Evolutionary conservation across 2,888 invertebrate genomes (phyloP).

Genomic region (Dastarcus helophoroides): DNA sequence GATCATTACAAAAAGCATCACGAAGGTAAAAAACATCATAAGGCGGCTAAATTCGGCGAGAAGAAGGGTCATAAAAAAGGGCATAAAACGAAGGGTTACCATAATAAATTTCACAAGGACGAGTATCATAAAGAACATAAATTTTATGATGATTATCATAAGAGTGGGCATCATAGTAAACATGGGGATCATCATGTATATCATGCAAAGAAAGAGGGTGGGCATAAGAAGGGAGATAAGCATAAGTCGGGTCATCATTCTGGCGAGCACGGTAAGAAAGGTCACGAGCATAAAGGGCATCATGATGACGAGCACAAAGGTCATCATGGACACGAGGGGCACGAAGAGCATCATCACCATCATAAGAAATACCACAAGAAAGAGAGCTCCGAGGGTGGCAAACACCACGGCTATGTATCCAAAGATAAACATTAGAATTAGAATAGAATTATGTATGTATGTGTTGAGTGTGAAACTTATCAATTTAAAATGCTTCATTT

Average conservation of each 20-base stretch:
- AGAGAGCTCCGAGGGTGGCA: constrained; percentile 46
- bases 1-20: constrained; percentile 54
- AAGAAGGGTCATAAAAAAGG: constrained; percentile 69
- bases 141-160: constrained; percentile 64
- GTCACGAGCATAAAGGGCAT: constrained; percentile 52
- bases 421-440: too few relatives aligned
- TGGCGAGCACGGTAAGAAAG: constrained; percentile 52
- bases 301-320: constrained; percentile 54
- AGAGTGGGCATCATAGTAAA: constrained; percentile 58
- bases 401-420: constrained; percentile 34
- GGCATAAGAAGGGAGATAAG: constrained; percentile 53
- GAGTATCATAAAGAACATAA: constrained; percentile 70
- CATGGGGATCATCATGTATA: constrained; percentile 56
- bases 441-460: too few relatives aligned
- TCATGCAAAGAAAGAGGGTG: constrained; percentile 50
- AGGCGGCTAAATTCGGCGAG: constrained; percentile 58
- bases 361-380: constrained; percentile 44
- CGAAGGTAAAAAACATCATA: constrained; percentile 54
- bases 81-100: constrained; percentile 66
- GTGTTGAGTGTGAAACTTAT: too few relatives aligned
- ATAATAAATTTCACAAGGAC: constrained; percentile 68
- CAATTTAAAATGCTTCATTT: too few relatives aligned
- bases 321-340: constrained; percentile 48
- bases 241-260: constrained; percentile 51
- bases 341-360: constrained; percentile 50